Evolutionary conservation across 2,888 invertebrate species (phyloP), one percentile per base, ranked within the genome.

Genomic region (Acleris emargana): DNA sequence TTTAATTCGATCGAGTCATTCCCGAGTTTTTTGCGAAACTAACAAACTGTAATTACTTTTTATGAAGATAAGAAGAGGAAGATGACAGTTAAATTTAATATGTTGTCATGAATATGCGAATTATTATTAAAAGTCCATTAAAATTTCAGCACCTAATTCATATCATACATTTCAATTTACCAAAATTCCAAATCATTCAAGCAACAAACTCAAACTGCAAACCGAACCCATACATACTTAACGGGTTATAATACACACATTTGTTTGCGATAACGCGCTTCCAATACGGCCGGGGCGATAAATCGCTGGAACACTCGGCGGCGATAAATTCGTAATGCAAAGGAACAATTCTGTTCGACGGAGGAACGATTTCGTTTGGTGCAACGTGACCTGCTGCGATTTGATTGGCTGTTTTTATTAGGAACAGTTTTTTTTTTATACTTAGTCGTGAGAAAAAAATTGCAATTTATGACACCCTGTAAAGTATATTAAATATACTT

Each of bases 241-340:
- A 22, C 54, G 42, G 16, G 54, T 54, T 54, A 54, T 54, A 45
- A 47, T 57, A 45, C 43, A 57, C 57, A 57, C 45, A 57, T 57
- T 47, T 47, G 57, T 57, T 57, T 57, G 57, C 57, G 25, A 57
- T 57, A 57, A 57, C 57, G 57, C 57, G 45, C 25, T 57, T 47
- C 57, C 57, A 57, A 57, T 57, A 57, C 57, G 28, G 42, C 54
- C 38, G 6, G 32, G 18, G 42, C 54, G 16, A 54, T 54, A 54
- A 54, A 57, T 57, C 57, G 57, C n/a, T 25, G 45, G 45, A 22
- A 11, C 22, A 17, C 55, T 42, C 22, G 57, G 20, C 25, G 57
- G 16, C 57, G 57, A 57, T 57, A 57, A 57, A 57, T 57, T 57
- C 45, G 45, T 57, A 57, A 57, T 57, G 45, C 13, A 45, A 47